These are phyloP conservation scores for Ctenoplectra terminalis DNA, from an alignment of 1,140 invertebrate species.

Conservation along the genomic window DNA sequence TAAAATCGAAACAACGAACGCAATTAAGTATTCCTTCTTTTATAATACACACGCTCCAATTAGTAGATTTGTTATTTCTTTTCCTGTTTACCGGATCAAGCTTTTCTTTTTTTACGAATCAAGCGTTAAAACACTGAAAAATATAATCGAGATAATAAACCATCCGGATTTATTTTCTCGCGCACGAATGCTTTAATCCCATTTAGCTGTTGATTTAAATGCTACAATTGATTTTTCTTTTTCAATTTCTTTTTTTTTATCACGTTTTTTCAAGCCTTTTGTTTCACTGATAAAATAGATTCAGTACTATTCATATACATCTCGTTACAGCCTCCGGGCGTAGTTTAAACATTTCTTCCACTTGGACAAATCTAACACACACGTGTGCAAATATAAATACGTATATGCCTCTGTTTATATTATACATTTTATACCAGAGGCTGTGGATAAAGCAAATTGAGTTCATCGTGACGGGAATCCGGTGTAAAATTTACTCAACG, in stretches of 20 bases:
- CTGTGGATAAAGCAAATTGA: background rate
- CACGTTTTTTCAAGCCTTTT: background rate
- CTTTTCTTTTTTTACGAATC: too few relatives aligned
- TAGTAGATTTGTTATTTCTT: too few relatives aligned
- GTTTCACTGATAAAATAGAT: background rate
- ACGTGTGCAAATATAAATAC: too few relatives aligned
- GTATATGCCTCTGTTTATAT: too few relatives aligned
- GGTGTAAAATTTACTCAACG: background rate
- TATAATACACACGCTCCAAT: too few relatives aligned
- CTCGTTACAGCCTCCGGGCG: background rate
- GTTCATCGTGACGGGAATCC: background rate
- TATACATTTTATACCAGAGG: background rate
- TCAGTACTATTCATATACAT: too few relatives aligned
- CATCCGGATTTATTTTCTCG: background rate
- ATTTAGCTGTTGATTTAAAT: background rate
- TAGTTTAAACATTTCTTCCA: background rate
- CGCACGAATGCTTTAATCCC: background rate
- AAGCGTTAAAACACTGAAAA: background rate
- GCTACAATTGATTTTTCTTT: background rate
- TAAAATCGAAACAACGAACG: too few relatives aligned
- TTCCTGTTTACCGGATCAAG: too few relatives aligned
- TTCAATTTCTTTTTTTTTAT: background rate
- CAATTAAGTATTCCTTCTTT: too few relatives aligned
- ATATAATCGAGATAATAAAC: background rate
- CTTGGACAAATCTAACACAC: background rate